Conservation (phyloP, 2,797 vertebrate species). For the Oreochromis mossambicus region DNA sequence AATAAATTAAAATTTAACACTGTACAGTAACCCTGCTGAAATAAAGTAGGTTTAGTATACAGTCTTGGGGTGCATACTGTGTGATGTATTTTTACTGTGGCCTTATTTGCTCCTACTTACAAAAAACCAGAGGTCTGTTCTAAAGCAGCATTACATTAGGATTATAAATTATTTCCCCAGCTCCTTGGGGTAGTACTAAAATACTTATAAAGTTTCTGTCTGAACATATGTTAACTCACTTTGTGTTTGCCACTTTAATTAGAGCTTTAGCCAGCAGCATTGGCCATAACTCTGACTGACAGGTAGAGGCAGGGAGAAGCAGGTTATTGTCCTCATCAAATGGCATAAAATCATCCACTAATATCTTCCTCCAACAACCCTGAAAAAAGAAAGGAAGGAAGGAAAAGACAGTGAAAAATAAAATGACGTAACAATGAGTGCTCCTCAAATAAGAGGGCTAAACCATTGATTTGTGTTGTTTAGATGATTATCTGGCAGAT, state of each 20-base stretch:
- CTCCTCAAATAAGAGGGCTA: neutral
- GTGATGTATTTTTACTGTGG: neutral
- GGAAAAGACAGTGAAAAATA: neutral
- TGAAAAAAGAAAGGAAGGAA: constrained; percentile 32
- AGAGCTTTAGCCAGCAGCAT: constrained; percentile 92
- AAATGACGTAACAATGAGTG: fast-evolving
- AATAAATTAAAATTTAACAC: neutral
- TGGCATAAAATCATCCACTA: constrained; percentile 88
- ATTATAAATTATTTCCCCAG: neutral
- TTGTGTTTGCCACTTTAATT: constrained; percentile 86
- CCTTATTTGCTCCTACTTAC: neutral
- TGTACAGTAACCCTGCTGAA: neutral
- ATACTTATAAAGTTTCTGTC: neutral
- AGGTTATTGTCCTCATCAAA: constrained; percentile 85
- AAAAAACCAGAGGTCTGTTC: neutral
- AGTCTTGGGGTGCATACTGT: neutral
- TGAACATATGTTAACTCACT: constrained; percentile 75
- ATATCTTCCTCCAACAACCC: constrained; percentile 94
- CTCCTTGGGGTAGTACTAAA: neutral
- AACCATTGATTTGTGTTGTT: neutral
- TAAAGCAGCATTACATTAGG: neutral
- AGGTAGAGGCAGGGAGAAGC: constrained; percentile 84
- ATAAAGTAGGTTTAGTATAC: neutral
- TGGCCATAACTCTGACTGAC: constrained; percentile 89
- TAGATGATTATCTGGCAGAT: neutral